Evolutionary conservation across 92 coral and sea anemone species (phyloP).

Genomic region (Epizoanthus fatuus): DNA sequence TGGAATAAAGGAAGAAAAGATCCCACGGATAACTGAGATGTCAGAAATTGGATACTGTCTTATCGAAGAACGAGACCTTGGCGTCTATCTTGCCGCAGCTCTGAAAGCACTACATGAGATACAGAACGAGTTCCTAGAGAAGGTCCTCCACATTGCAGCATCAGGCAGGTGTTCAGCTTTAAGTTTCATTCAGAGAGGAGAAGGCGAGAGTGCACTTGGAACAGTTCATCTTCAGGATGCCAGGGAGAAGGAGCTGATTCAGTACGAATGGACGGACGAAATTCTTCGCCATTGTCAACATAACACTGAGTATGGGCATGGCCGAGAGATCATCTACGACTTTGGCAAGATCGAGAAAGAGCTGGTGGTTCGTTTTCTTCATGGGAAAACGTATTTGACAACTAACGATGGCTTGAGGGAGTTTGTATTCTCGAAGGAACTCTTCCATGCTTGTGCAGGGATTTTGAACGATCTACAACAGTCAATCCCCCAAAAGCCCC

Average conservation of each 20-base stretch:
- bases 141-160: conserved; percentile 77
- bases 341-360: conserved; percentile 88
- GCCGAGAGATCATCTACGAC: conserved; percentile 84
- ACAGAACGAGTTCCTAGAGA: conserved; percentile 88
- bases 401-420: conserved; percentile 69
- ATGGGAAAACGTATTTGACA: conserved; percentile 85
- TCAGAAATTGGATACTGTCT: conserved; percentile 83
- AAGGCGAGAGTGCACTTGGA: conserved; percentile 58
- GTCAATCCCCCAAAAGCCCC: conserved; percentile 80
- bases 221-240: conserved; percentile 90
- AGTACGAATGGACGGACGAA: conserved; percentile 86
- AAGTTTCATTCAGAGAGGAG: conserved; percentile 71
- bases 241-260: conserved; percentile 86
- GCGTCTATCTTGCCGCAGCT: conserved; percentile 76
- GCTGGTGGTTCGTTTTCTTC: conserved; percentile 76
- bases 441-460: conserved; percentile 89
- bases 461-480: conserved; percentile 83
- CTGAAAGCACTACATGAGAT: conserved; percentile 71
- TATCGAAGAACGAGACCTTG: conserved; percentile 77
- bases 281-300: conserved; percentile 86
- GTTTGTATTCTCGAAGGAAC: conserved; percentile 93
- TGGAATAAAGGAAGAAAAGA: conserved; percentile 28
- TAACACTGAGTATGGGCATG: conserved; percentile 89
- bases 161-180: conserved; percentile 81
- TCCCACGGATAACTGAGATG: conserved; percentile 83